Conservation (phyloP, 2,888 invertebrate species). For the Latrodectus hesperus region DNA sequence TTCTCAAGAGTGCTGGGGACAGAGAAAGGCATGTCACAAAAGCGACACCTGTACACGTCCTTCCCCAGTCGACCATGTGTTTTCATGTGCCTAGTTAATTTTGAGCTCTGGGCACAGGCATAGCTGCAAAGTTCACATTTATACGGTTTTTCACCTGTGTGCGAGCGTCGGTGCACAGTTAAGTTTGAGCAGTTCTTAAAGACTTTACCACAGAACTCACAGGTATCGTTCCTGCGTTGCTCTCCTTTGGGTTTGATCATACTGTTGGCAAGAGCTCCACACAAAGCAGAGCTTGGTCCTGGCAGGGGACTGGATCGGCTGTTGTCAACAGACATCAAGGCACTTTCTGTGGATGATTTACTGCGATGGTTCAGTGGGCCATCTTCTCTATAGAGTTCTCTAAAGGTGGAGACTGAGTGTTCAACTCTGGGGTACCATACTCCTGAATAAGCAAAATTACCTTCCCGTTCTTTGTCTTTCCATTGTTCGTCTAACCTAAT, state of each 20-base stretch:
- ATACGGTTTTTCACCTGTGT: slow-evolving; percentile 99
- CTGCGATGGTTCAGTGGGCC: slow-evolving; percentile 30
- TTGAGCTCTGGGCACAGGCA: slow-evolving; percentile 99
- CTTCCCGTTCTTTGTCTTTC: slow-evolving; percentile 76
- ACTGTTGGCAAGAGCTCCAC: slow-evolving; percentile 72
- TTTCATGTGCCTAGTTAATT: slow-evolving; percentile 99
- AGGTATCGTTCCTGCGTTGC: slow-evolving; percentile 90
- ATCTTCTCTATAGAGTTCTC: slow-evolving; percentile 24
- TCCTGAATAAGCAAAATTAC: slow-evolving; percentile 77
- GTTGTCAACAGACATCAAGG: slow-evolving; percentile 70
- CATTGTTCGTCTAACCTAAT: slow-evolving; percentile 81
- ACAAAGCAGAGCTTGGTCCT: slow-evolving; percentile 51
- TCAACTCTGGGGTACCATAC: slow-evolving; percentile 87
- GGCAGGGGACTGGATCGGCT: slow-evolving; percentile 71
- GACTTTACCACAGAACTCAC: slow-evolving; percentile 89
- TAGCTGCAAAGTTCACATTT: slow-evolving; percentile 99
- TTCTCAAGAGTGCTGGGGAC: slow-evolving; percentile 99
- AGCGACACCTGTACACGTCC: slow-evolving; percentile 98
- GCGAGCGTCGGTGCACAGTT: slow-evolving; percentile 97
- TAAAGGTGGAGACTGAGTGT: slow-evolving; percentile 71
- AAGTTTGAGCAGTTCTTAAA: slow-evolving; percentile 99
- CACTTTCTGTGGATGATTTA: slow-evolving; percentile 71
- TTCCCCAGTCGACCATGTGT: slow-evolving; percentile 98
- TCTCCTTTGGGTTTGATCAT: slow-evolving; percentile 78
- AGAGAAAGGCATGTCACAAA: slow-evolving; percentile 99